Base-by-base conservation (phyloP, 2,797 vertebrate species). In the Taenioides sp. region DNA sequence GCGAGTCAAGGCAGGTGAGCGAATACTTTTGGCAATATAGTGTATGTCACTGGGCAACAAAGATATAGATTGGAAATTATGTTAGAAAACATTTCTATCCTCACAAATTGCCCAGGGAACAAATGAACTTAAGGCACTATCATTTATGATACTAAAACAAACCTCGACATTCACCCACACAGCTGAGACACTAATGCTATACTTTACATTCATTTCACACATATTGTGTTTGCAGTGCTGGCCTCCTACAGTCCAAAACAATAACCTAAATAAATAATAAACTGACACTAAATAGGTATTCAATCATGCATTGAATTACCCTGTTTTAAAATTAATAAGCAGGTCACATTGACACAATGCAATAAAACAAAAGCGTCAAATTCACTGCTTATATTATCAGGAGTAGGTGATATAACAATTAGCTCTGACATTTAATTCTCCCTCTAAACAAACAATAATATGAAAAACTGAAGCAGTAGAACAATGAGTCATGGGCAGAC, bases 401-500 rank as follows among this genome's bases (percentile, higher is more conserved):
- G 27, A 52, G 4, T 52, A 52, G 40, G 72, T 25, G 49, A 28
- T 9, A 4, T 49, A 70, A 63, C 47, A 18, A 70, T 54, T 43
- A 28, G 62, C 2, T 49, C 60, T 22, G 22, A 58, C 60, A 59
- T 67, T 66, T 52, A 52, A 52, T 66, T 66, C 27, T 5, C 17
- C 25, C 5, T 52, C 25, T 31, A 28, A 66, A 66, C 65, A 66
- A 52, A 49, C 16, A 49, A 12, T 23, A 40, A 64, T 64, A 27
- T 47, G 37, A 64, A 64, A 64, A 64, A 47, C 17, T 2, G 43
- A 27, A 7, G 22, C 63, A 74, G 10, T 71, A 27, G 20, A 79
- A 49, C 47, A 73, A 25, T 71, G 72, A 72, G 62, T 65, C 66
- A 75, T 59, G 55, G 73, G 37, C 58, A 76, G 65, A 74, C 74